Conservation (phyloP, 2,797 vertebrate species). For the Eptatretus atami region DNA sequence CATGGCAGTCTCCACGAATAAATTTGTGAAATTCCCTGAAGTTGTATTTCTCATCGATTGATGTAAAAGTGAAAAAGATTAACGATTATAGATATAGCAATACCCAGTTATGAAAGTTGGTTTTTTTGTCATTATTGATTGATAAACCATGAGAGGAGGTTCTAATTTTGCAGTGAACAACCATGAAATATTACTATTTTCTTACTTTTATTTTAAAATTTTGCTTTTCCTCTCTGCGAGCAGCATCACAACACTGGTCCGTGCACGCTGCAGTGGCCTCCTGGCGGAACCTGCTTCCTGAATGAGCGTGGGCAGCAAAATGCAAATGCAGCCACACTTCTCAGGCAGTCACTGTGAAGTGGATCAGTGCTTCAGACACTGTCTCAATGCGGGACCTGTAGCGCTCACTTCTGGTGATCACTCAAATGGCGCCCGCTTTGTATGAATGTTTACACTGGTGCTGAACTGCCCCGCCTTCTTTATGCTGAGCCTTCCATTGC, state of each 20-base stretch:
- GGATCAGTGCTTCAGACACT: conserved; percentile 60
- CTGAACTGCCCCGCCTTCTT: background rate
- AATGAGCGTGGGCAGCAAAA: conserved; percentile 61
- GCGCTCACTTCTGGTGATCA: conserved; percentile 43
- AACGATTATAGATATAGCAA: too few relatives aligned
- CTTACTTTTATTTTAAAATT: too few relatives aligned
- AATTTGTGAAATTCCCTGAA: too few relatives aligned
- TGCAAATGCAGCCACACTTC: conserved; percentile 72
- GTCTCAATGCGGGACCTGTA: conserved; percentile 62
- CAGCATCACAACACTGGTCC: conserved; percentile 35
- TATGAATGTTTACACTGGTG: too few relatives aligned
- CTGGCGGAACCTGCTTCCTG: conserved; percentile 64
- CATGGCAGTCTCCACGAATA: too few relatives aligned
- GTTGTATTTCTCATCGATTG: too few relatives aligned
- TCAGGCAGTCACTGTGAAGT: conserved; percentile 49
- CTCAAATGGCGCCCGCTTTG: background rate
- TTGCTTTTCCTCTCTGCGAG: background rate
- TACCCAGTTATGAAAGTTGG: too few relatives aligned
- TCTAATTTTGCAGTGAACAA: too few relatives aligned
- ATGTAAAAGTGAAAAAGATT: too few relatives aligned
- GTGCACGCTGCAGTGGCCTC: conserved; percentile 37
- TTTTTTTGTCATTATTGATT: too few relatives aligned
- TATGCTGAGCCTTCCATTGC: background rate
- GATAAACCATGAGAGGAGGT: too few relatives aligned
- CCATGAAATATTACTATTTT: too few relatives aligned